Base-by-base conservation (phyloP, 92 coral and sea anemone species). In the Heteractis magnifica region DNA sequence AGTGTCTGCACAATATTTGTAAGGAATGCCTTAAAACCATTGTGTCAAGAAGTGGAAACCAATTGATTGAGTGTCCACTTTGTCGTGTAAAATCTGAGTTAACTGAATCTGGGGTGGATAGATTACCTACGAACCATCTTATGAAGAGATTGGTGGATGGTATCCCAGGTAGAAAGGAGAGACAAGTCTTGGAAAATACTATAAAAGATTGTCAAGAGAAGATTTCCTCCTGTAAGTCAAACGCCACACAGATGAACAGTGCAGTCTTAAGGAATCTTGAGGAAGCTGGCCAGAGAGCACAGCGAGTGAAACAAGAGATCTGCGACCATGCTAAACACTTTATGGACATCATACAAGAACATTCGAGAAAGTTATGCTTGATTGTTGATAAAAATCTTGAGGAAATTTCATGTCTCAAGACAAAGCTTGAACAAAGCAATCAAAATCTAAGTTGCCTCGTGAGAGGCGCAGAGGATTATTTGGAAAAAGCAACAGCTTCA, bases 151-250 rank as follows among this genome's bases (percentile, higher is more conserved):
- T 88, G 88, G 80, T 84, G 44, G 91, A 88, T 20, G 65, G 84
- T 5, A 84, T 78, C 34, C 91, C 91, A 1, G 91, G 91, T n/a
- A 77, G 88, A 55, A 88, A 88, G 34, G 91, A 88, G 77, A 88
- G 79, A 34, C 64, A 84, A 34, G 83, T 68, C 11, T 74, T 88
- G 13, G 59, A 60, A 51, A 77, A 84, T 75, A 81, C 81, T 12
- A 10, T 88, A 15, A 79, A 84, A 11, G 81, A 64, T n/a, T 88
- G 88, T 34, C 80, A 65, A 8, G 77, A 48, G 53, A 84, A 88
- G 12, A 11, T 68, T 10, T 5, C 4, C 5, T 68, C 21, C 48
- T 68, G 73, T 68, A 8, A 68, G 14, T 20, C 73, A 4, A 68
- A 68, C 10, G 34, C 0, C 23, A 26, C 26, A 26, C 41, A 6